A percentile compares a stretch with the other conserved stretches of the same genome.
These are phyloP conservation scores for Enteromius mattozi DNA, from an alignment of 2,797 vertebrate genomes.

Conservation along the genomic window DNA sequence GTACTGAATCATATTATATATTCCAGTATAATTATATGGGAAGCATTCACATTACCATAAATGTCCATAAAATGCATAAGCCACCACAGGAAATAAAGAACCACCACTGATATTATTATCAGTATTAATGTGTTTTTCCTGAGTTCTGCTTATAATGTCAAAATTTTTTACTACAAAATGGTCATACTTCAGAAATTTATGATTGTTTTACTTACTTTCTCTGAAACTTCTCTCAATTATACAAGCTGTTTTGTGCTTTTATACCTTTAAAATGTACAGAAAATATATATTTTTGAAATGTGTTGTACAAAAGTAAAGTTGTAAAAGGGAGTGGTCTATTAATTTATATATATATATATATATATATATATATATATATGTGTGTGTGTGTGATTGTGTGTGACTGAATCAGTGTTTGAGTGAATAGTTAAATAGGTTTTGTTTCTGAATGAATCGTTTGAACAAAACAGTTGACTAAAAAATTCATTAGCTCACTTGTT, in stretches of 20 bases:
- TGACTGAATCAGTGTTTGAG: neutral
- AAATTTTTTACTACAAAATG: neutral
- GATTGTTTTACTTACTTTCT: neutral
- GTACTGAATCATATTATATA: neutral
- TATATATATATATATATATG: too few species aligned
- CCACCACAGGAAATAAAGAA: neutral
- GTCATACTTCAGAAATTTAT: neutral
- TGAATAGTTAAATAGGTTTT: neutral
- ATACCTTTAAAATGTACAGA: neutral
- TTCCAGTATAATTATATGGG: slow-evolving; percentile 4
- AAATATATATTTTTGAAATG: neutral
- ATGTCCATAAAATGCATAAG: neutral
- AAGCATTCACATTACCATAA: neutral
- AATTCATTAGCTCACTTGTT: neutral
- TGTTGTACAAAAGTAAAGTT: neutral
- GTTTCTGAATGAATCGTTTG: too few species aligned
- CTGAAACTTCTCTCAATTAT: neutral
- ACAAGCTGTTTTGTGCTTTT: neutral
- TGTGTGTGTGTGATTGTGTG: neutral
- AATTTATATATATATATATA: neutral
- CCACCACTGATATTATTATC: neutral
- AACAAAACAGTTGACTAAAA: too few species aligned
- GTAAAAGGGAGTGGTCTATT: neutral
- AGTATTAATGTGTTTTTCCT: neutral
- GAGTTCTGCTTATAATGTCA: neutral